Evolutionary conservation across 1,140 invertebrate species (phyloP), one percentile per base, ranked within the genome.

Genomic region (Neodiprion fabricii): DNA sequence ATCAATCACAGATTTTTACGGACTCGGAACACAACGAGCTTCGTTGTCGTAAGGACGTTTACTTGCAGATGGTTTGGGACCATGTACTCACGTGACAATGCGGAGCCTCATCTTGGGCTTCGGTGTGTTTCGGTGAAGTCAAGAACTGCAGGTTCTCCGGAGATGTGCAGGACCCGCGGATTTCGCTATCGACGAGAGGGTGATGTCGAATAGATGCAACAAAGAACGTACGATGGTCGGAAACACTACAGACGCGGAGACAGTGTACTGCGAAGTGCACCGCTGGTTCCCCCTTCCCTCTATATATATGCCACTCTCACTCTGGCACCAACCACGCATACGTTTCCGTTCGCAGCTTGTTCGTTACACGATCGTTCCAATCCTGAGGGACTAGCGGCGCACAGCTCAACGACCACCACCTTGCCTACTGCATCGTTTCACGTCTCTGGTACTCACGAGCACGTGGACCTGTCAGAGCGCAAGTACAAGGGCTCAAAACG

Each of bases 261-360:
- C 83, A 84, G 84, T 83, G 83, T 84, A 84, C 83, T 84, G 83
- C 84, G 78, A 82, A 85, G 81, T 84, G 84, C 78, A 80, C 82
- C 79, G 80, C 69, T 76, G 75, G 77, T 80, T 85, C 83, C 84
- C 84, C 84, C 84, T 84, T 84, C 83, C 78, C 80, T 80, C 79
- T 82, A 84, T 85, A 84, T 85, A 82, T 83, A 84, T 81, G 77
- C 78, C 77, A 82, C 82, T 82, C 81, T 85, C 81, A 79, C 82
- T 83, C 78, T 78, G 73, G 28, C 67, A n/a, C 76, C 79, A 78
- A 80, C 81, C 74, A 79, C 79, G 5, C 79, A 69, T 69, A 69
- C 67, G 17, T 7, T 14, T 21, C 12, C 67, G 67, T 69, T 69
- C 21, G 1, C 40, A 5, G 12, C 10, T 69, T 17, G 11, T 21